Percentiles rank a stretch among this genome's conserved stretches.
These are phyloP conservation scores for Daktulosphaira vitifoliae DNA, from an alignment of 1,140 invertebrate genomes.

Conservation along the genomic window DNA sequence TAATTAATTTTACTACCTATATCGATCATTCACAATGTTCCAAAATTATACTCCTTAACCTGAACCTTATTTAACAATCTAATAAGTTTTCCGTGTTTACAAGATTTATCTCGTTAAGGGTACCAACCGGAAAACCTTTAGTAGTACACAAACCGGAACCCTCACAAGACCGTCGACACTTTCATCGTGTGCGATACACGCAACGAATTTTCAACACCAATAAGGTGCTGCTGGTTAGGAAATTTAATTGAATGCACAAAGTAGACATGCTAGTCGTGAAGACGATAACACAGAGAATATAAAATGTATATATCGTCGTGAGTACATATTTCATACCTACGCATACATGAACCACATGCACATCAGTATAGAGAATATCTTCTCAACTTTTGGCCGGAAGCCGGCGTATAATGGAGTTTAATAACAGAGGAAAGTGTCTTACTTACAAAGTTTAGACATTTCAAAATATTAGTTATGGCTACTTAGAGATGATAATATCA, in stretches of 20 bases:
- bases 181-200: not conserved
- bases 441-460: not conserved
- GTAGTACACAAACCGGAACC: constrained; percentile 21
- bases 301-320: too few species aligned
- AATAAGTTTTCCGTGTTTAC: not conserved
- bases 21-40: too few species aligned
- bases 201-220: not conserved
- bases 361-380: constrained; percentile 11
- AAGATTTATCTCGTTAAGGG: constrained; percentile 25
- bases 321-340: too few species aligned
- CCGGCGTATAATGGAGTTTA: constrained; percentile 20
- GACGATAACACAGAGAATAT: not conserved
- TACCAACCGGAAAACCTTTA: constrained; percentile 20
- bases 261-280: not conserved
- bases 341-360: too few species aligned
- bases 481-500: too few species aligned
- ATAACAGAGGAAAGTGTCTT: not conserved
- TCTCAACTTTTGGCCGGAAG: constrained; percentile 27
- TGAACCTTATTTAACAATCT: too few species aligned
- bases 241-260: constrained; percentile 24
- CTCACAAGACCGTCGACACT: constrained; percentile 6
- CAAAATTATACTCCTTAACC: too few species aligned
- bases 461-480: too few species aligned
- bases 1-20: too few species aligned
- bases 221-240: not conserved